Conservation (phyloP, 2,797 vertebrate species). For the Ctenopoma kingsleyae region DNA sequence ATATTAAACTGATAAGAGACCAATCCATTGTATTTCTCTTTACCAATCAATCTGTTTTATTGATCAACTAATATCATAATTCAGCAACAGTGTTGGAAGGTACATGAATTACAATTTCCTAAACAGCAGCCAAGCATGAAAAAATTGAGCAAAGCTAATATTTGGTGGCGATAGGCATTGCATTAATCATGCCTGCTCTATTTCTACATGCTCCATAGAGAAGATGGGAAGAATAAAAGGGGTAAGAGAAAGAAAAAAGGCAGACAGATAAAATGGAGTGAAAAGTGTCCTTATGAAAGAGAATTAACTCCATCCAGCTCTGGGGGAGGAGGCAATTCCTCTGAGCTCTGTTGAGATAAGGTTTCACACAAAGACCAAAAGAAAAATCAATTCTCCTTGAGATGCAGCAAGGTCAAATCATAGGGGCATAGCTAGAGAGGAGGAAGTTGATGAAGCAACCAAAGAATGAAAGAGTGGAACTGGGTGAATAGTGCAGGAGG, state of each 20-base stretch:
- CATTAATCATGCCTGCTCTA: slow-evolving; percentile 78
- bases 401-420: slow-evolving; percentile 81
- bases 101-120: slow-evolving; percentile 54
- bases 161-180: slow-evolving; percentile 66
- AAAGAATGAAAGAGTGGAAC: slow-evolving; percentile 35
- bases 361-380: slow-evolving; percentile 78
- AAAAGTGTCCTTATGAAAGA: slow-evolving; percentile 77
- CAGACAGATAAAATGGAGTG: slow-evolving; percentile 67
- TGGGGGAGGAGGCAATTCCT: slow-evolving; percentile 71
- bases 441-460: slow-evolving; percentile 53
- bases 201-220: slow-evolving; percentile 66
- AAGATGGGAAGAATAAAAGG: slow-evolving; percentile 23
- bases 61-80: slow-evolving; percentile 41
- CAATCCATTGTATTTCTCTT: neutral
- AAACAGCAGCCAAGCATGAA: slow-evolving; percentile 61
- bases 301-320: slow-evolving; percentile 71
- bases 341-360: slow-evolving; percentile 76
- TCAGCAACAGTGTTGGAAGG: slow-evolving; percentile 20
- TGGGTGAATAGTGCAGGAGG: slow-evolving; percentile 36
- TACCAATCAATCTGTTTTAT: slow-evolving; percentile 32
- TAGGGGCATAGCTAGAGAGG: slow-evolving; percentile 43
- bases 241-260: slow-evolving; percentile 29
- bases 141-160: slow-evolving; percentile 69
- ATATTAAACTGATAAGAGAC: neutral
- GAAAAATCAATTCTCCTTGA: slow-evolving; percentile 86